Percentiles rank a stretch among this genome's conserved stretches.
These are phyloP conservation scores for Pavo muticus DNA, from an alignment of 2,113 vertebrate genomes.

Conservation along the genomic window DNA sequence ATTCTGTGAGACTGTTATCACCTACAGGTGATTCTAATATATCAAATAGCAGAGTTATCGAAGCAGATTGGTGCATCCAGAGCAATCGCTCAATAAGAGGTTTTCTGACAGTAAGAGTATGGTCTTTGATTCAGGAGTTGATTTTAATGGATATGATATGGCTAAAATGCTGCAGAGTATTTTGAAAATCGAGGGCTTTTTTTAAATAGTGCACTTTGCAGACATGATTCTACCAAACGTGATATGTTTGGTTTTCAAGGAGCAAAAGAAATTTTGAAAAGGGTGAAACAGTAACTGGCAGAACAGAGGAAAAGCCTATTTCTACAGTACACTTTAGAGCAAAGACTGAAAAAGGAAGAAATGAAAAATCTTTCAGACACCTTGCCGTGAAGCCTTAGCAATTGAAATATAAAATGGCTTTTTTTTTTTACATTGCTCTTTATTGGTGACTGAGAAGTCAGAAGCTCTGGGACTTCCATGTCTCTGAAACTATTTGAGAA, in stretches of 20 bases:
- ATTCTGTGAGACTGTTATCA: not conserved
- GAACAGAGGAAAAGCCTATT: not conserved
- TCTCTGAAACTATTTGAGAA: not conserved
- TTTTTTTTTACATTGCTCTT: not conserved
- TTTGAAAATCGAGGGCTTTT: not conserved
- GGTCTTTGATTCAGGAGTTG: not conserved
- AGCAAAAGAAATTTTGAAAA: not conserved
- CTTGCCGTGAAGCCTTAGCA: not conserved
- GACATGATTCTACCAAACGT: not conserved
- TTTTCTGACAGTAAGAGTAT: not conserved
- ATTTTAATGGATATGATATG: not conserved
- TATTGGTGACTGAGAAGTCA: not conserved
- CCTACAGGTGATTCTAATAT: not conserved
- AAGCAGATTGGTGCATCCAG: not conserved
- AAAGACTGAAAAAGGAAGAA: not conserved
- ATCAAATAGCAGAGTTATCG: not conserved
- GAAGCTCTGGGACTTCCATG: not conserved
- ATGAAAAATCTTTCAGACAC: slow-evolving; percentile 1
- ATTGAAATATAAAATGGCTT: not conserved
- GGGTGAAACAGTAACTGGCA: not conserved
- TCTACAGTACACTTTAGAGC: not conserved
- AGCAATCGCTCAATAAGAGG: not conserved
- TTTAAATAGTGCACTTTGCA: not conserved
- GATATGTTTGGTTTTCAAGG: not conserved
- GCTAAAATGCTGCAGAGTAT: not conserved